A percentile compares a stretch with the other conserved stretches of the same genome.
Evolutionary conservation across 1,140 invertebrate species (phyloP).

Genomic region (Pseudomyrmex gracilis): DNA sequence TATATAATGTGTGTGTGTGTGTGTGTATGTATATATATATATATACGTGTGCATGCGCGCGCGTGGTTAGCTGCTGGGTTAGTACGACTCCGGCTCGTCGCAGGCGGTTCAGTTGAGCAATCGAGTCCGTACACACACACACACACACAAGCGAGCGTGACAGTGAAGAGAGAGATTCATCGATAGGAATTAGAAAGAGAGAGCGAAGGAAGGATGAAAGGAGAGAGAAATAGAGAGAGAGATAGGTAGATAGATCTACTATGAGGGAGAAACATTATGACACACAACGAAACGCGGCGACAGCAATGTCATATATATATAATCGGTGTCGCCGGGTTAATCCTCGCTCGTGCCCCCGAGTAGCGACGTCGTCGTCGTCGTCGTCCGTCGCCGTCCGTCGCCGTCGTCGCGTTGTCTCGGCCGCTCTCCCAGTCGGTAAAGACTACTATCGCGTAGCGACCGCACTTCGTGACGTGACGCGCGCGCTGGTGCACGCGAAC

Average conservation of each 20-base stretch:
- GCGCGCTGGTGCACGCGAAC: conserved; percentile 17
- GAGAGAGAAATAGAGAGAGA: background rate
- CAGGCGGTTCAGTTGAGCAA: conserved; percentile 73
- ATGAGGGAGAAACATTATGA: conserved; percentile 32
- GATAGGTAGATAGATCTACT: background rate
- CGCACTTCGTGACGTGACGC: conserved; percentile 28
- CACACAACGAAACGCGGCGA: conserved; percentile 43
- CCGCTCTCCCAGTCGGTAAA: conserved; percentile 49
- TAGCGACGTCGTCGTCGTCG: conserved; percentile 2
- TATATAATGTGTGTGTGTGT: background rate
- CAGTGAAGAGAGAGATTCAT: conserved; percentile 26
- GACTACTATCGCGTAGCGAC: background rate
- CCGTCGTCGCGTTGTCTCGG: background rate
- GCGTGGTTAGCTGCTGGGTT: conserved; percentile 56
- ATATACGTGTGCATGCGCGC: conserved; percentile 4
- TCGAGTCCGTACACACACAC: conserved; percentile 69
- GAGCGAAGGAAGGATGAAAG: background rate
- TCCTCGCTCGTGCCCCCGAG: conserved; percentile 5
- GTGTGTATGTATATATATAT: background rate
- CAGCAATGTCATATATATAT: conserved; percentile 76
- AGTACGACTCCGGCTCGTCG: conserved; percentile 70
- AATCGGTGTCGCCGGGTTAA: conserved; percentile 64
- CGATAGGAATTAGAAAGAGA: conserved; percentile 13
- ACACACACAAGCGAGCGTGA: conserved; percentile 55
- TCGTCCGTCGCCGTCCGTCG: conserved; percentile 11